A percentile compares a stretch with the other conserved stretches of the same genome.
These are phyloP conservation scores for Pangasianodon gigas DNA, from an alignment of 2,113 vertebrate species.

Conservation along the genomic window DNA sequence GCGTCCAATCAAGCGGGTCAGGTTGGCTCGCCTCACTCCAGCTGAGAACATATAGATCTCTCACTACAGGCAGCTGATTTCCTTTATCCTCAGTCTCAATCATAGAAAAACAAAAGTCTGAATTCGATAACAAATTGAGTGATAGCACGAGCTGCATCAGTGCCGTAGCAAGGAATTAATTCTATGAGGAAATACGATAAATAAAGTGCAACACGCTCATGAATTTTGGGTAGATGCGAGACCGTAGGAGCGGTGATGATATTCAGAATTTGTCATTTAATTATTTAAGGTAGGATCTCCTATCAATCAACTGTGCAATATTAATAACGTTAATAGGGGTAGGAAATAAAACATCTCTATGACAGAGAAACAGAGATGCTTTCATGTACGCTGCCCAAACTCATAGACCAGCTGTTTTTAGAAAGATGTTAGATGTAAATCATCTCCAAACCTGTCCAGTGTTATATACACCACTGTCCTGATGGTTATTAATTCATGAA, in stretches of 20 bases:
- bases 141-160: neutral
- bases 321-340: neutral
- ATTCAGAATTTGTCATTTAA: neutral
- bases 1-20: slow-evolving; percentile 65
- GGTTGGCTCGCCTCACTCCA: neutral
- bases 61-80: neutral
- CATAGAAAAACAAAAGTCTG: neutral
- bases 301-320: neutral
- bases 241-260: neutral
- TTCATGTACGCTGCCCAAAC: neutral
- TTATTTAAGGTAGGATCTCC: neutral
- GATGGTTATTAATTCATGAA: neutral
- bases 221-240: neutral
- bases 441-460: neutral
- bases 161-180: neutral
- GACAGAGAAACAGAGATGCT: neutral
- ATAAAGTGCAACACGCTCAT: neutral
- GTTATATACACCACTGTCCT: neutral
- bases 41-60: slow-evolving; percentile 3
- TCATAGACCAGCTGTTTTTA: neutral
- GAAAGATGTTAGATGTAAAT: neutral
- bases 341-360: neutral
- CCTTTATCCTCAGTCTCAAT: neutral
- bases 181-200: neutral
- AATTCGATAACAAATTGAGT: no score